Percentiles rank a stretch among this genome's conserved stretches.
phyloP scores from a whole-genome alignment of 2,888 invertebrate species.

The Plagodis pulveraria region DNA sequence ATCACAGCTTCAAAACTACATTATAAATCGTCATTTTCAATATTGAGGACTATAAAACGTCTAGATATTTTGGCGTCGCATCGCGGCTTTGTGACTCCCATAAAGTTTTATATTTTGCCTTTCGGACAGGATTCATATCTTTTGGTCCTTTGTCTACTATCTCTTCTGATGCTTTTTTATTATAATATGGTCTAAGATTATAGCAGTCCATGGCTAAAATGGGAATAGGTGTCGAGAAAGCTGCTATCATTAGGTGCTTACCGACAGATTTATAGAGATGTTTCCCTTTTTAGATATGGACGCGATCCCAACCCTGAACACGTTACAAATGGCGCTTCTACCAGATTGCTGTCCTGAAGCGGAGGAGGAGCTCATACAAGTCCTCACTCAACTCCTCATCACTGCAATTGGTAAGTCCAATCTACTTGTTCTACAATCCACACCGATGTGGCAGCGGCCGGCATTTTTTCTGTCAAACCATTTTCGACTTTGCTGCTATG shows the following conservation, averaged over 20 bases:
- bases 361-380: constrained; percentile 94
- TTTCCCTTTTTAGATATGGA: constrained; percentile 88
- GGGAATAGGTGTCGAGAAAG: background rate
- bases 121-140: too few species aligned
- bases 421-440: constrained; percentile 1
- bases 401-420: constrained; percentile 90
- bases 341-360: constrained; percentile 92
- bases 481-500: too few species aligned
- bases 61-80: too few species aligned
- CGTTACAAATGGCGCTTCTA: constrained; percentile 93
- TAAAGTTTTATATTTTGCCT: too few species aligned
- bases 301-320: constrained; percentile 93
- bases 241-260: background rate
- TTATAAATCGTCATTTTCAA: too few species aligned
- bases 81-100: too few species aligned
- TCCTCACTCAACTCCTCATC: constrained; percentile 94
- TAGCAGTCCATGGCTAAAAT: background rate
- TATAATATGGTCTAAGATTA: too few species aligned
- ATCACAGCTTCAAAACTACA: too few species aligned
- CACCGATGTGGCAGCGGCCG: background rate
- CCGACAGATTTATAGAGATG: background rate
- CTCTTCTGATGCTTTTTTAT: too few species aligned
- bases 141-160: too few species aligned
- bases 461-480: too few species aligned
- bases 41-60: too few species aligned